Evolutionary conservation across 2,888 invertebrate genomes (phyloP).

Genomic region (Hermodice carunculata): DNA sequence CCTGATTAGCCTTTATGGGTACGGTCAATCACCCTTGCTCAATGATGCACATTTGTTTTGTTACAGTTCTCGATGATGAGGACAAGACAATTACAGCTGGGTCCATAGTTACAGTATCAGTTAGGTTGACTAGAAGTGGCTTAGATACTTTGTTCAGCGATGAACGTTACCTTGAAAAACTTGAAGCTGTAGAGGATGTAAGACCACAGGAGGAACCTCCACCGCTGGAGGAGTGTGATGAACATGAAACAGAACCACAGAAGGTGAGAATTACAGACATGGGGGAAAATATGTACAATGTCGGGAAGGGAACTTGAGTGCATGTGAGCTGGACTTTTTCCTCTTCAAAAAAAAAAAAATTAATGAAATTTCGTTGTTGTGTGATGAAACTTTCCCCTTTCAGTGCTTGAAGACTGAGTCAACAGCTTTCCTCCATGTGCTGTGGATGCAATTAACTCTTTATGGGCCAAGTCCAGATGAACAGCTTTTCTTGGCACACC

Average conservation of each 20-base stretch:
- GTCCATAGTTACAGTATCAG: conserved; percentile 97
- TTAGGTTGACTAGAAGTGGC: conserved; percentile 84
- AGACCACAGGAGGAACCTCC: conserved; percentile 29
- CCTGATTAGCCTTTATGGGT: too few species aligned
- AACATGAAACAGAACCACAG: conserved; percentile 26
- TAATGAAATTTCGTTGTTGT: too few species aligned
- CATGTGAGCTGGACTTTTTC: too few species aligned
- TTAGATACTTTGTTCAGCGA: conserved; percentile 76
- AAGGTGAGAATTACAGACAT: conserved; percentile 18
- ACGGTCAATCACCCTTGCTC: too few species aligned
- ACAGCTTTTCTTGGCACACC: too few species aligned
- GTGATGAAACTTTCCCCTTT: too few species aligned
- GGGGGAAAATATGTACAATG: neutral
- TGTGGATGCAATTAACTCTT: too few species aligned
- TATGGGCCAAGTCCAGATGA: too few species aligned
- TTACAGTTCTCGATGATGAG: conserved; percentile 89
- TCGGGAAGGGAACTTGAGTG: neutral
- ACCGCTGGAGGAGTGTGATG: conserved; percentile 28
- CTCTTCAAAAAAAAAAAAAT: too few species aligned
- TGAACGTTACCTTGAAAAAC: neutral
- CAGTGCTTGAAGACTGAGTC: too few species aligned
- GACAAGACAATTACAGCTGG: conserved; percentile 96
- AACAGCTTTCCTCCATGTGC: too few species aligned
- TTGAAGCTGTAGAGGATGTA: conserved; percentile 3
- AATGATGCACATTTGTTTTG: neutral